Conservation (phyloP, 2,888 invertebrate genomes). For the Pristionchus maxplancki region DNA sequence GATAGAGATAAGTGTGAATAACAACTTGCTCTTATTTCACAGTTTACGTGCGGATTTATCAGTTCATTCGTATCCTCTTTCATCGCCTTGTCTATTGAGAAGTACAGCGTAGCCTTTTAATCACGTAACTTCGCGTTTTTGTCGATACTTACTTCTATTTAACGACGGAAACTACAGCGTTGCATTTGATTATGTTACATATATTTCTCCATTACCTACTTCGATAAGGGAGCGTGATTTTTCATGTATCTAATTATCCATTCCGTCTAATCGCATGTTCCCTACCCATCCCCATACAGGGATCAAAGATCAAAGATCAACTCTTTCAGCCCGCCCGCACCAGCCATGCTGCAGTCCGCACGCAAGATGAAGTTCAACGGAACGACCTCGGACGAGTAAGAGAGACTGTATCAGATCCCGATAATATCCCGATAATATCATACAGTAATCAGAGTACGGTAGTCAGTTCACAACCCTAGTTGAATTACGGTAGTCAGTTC, state of each 20-base stretch:
- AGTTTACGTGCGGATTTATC: background rate
- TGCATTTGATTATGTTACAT: too few relatives aligned
- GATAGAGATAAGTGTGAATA: background rate
- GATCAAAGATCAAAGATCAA: constrained; percentile 4
- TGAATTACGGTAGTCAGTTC: background rate
- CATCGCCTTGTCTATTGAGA: background rate
- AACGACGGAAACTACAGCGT: too few relatives aligned
- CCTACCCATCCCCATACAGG: background rate
- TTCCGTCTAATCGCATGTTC: background rate
- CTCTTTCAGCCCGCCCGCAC: background rate
- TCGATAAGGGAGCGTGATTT: background rate
- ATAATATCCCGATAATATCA: background rate
- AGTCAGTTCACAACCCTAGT: background rate
- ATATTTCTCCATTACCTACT: background rate
- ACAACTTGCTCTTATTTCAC: background rate
- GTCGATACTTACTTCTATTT: too few relatives aligned
- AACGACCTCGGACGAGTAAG: constrained; percentile 22
- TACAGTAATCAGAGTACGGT: background rate
- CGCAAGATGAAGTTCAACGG: constrained; percentile 45
- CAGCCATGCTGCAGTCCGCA: background rate
- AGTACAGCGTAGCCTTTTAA: background rate
- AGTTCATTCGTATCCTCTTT: background rate
- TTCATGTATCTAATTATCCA: background rate
- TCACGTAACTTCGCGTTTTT: too few relatives aligned
- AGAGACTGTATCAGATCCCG: too few relatives aligned